Percentiles rank a stretch among this genome's conserved stretches.
Conservation (phyloP, 2,888 invertebrate genomes). For the Seladonia tumulorum region DNA sequence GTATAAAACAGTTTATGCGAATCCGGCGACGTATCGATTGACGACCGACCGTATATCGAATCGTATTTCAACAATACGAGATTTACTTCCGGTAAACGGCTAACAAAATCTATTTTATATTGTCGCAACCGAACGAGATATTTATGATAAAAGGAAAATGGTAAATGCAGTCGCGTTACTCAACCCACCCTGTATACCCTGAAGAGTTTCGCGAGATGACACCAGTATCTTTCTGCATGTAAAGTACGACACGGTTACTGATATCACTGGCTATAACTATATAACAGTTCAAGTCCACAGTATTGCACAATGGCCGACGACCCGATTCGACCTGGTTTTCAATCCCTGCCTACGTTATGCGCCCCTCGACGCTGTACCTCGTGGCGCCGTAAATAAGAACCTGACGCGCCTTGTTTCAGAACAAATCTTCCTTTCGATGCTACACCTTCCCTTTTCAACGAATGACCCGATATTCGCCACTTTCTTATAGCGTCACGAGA, state of each 20-base stretch:
- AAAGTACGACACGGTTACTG: conserved; percentile 55
- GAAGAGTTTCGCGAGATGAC: conserved; percentile 42
- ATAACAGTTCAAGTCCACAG: conserved; percentile 56
- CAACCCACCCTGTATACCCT: conserved; percentile 20
- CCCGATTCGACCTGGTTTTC: conserved; percentile 74
- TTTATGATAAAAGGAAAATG: not conserved
- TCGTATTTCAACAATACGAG: conserved; percentile 1
- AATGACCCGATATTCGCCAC: conserved; percentile 21
- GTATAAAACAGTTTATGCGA: not conserved
- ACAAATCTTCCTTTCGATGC: conserved; percentile 56
- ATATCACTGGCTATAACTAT: conserved; percentile 56
- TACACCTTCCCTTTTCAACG: conserved; percentile 48
- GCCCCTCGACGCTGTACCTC: conserved; percentile 72
- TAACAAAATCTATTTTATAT: conserved; percentile 6
- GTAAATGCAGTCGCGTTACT: not conserved
- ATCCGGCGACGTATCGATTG: not conserved
- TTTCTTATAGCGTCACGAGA: not conserved
- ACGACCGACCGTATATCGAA: not conserved
- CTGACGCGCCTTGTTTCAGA: conserved; percentile 45
- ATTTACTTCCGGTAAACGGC: not conserved
- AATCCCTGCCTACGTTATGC: conserved; percentile 77
- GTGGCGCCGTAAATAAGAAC: conserved; percentile 68
- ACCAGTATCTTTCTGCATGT: conserved; percentile 48
- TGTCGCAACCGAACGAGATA: not conserved
- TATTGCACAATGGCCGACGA: conserved; percentile 68